Conservation (phyloP, 2,888 invertebrate species). For the Stenodera caucasica region DNA sequence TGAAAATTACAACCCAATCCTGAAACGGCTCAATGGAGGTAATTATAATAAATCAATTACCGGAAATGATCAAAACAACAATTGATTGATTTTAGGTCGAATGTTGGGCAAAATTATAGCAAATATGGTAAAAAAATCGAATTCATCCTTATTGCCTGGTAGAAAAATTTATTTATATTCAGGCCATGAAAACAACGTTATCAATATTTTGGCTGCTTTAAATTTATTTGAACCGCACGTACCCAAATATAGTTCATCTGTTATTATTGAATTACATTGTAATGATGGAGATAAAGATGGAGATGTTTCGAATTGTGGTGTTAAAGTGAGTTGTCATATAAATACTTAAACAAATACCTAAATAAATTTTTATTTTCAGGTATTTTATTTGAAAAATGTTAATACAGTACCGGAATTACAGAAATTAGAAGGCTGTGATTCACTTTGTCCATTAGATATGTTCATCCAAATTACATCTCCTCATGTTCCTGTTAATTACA, state of each 20-base stretch:
- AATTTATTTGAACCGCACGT: slow-evolving; percentile 56
- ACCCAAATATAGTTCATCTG: slow-evolving; percentile 49
- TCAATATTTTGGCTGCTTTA: slow-evolving; percentile 57
- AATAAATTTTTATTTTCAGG: slow-evolving; percentile 28
- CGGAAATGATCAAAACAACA: too few relatives aligned
- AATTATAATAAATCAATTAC: too few relatives aligned
- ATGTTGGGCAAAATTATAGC: slow-evolving; percentile 44
- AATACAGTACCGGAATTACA: slow-evolving; percentile 39
- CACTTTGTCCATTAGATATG: slow-evolving; percentile 45
- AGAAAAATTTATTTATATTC: slow-evolving; percentile 57
- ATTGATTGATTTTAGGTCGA: too few relatives aligned
- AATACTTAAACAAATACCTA: too few relatives aligned
- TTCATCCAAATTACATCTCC: slow-evolving; percentile 44
- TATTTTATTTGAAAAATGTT: slow-evolving; percentile 44
- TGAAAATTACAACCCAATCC: slow-evolving; percentile 49
- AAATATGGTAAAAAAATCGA: slow-evolving; percentile 42
- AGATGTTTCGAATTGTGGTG: slow-evolving; percentile 38
- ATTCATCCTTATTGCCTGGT: slow-evolving; percentile 31
- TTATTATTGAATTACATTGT: slow-evolving; percentile 47
- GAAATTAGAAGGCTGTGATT: slow-evolving; percentile 44
- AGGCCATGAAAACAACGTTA: slow-evolving; percentile 63
- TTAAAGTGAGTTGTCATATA: slow-evolving; percentile 51
- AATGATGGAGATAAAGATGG: slow-evolving; percentile 23
- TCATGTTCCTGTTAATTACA: slow-evolving; percentile 49
- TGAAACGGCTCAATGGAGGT: slow-evolving; percentile 57